Evolutionary conservation across 2,113 vertebrate genomes (phyloP), one percentile per base, ranked within the genome.

Genomic region (Salvelinus namaycush): DNA sequence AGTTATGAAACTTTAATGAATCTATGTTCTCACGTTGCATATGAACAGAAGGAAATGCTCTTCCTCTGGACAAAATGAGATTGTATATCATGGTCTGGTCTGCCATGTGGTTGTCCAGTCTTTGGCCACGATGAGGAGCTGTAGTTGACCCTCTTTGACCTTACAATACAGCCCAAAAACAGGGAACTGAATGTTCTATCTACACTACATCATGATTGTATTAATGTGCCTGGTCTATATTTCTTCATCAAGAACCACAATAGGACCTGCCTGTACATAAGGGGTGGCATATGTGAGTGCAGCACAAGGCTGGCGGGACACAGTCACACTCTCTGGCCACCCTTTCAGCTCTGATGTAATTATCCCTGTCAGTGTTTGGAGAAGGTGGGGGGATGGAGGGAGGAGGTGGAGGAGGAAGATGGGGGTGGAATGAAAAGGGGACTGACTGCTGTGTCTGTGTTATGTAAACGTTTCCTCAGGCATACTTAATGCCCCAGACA

Each of bases 401-500:
- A 70, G 75, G 68, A 81, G 80, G 89, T 34, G 34, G 2, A 77
- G 78, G 66, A 70, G 75, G 64, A 80, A 78, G 89, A 79, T 81
- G 74, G 76, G 88, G 81, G 89, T 81, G 87, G 83, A 89, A 86
- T 89, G 79, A 73, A 89, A 91, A 88, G 89, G 80, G 66, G 81
- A 81, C 39, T 11, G 51, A 54, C 51, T 16, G 51, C 51, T 4
- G 3, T 54, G 51, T 14, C 78, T 68, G 87, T 86, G 81, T 94
- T 93, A 91, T 88, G 86, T 87, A 92, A 93, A 87, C 65, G 81
- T 87, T 85, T 87, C 83, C 57, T 79, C 74, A 76, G 90, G 90
- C 89, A 92, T 92, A 91, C 92, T 93, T 87, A 91, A 89, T 88
- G 85, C 78, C 75, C 76, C 84, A 89, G 87, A 92, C 90, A 84